These are phyloP conservation scores for Cotesia typhae DNA, from an alignment of 1,140 invertebrate genomes.

Conservation along the genomic window DNA sequence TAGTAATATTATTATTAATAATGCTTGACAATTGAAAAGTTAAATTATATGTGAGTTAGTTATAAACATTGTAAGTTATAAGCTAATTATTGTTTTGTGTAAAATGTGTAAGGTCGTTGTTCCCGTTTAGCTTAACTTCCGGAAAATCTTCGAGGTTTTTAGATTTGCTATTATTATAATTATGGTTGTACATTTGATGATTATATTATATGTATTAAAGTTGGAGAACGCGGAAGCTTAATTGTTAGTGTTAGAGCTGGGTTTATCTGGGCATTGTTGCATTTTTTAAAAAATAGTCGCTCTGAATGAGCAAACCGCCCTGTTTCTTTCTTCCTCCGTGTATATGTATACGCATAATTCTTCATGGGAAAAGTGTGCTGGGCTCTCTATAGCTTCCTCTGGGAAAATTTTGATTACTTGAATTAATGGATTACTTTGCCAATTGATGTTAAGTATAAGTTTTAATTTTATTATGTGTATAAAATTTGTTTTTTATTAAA, in stretches of 20 bases:
- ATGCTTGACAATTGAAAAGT: no score
- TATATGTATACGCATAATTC: not conserved
- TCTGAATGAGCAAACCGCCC: conserved; percentile 7
- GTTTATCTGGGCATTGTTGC: not conserved
- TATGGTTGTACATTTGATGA: conserved; percentile 3
- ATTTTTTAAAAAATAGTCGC: not conserved
- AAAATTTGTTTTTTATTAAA: no score
- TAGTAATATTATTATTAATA: no score
- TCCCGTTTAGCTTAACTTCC: conserved; percentile 23
- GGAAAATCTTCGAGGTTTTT: conserved; percentile 34
- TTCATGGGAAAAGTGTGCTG: conserved; percentile 29
- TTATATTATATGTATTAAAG: not conserved
- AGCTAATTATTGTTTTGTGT: not conserved
- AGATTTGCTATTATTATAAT: conserved; percentile 21
- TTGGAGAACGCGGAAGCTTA: conserved; percentile 40
- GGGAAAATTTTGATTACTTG: conserved; percentile 20
- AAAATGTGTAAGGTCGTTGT: conserved; percentile 2
- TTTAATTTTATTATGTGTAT: no score
- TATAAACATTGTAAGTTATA: not conserved
- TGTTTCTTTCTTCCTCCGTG: not conserved
- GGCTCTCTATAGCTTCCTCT: conserved; percentile 9
- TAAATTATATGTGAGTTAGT: not conserved
- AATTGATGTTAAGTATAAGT: no score
- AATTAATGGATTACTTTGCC: no score
- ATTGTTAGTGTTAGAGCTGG: conserved; percentile 31